Conservation (phyloP, 2,797 vertebrate genomes). For the Melanogrammus aeglefinus region DNA sequence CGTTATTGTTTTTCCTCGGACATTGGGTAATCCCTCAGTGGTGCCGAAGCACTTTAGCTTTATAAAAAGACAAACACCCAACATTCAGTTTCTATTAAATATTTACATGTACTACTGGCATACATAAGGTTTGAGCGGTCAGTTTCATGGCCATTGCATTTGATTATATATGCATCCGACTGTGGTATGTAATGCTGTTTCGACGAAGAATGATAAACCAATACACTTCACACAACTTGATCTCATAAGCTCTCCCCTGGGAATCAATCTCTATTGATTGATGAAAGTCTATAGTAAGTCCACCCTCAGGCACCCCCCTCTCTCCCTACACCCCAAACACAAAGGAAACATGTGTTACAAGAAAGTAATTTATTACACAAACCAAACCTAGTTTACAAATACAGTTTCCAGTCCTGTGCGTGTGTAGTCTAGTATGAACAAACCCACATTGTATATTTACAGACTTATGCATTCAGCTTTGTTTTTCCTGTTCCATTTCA, state of each 20-base stretch:
- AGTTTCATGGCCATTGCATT: neutral
- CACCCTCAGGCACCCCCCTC: neutral
- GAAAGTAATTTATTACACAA: slow-evolving; percentile 85
- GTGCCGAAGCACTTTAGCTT: neutral
- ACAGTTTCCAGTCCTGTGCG: slow-evolving; percentile 77
- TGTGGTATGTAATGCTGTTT: neutral
- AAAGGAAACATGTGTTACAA: slow-evolving; percentile 64
- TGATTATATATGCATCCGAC: neutral
- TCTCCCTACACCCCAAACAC: neutral
- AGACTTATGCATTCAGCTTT: slow-evolving; percentile 77
- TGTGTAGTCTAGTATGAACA: slow-evolving; percentile 71
- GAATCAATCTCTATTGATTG: neutral
- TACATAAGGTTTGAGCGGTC: neutral
- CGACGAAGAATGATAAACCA: neutral
- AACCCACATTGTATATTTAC: slow-evolving; percentile 91
- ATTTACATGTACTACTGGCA: neutral
- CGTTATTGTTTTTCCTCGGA: too few species aligned
- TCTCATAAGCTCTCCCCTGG: neutral
- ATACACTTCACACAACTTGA: neutral
- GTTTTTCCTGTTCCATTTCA: slow-evolving; percentile 77
- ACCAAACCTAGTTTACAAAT: slow-evolving; percentile 84
- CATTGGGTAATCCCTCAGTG: neutral
- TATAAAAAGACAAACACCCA: neutral
- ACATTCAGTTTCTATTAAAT: neutral
- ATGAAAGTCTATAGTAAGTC: neutral